Percentiles rank a stretch among this genome's conserved stretches.
Evolutionary conservation across 2,888 invertebrate genomes (phyloP).

Genomic region (Oligia fasciuncula): DNA sequence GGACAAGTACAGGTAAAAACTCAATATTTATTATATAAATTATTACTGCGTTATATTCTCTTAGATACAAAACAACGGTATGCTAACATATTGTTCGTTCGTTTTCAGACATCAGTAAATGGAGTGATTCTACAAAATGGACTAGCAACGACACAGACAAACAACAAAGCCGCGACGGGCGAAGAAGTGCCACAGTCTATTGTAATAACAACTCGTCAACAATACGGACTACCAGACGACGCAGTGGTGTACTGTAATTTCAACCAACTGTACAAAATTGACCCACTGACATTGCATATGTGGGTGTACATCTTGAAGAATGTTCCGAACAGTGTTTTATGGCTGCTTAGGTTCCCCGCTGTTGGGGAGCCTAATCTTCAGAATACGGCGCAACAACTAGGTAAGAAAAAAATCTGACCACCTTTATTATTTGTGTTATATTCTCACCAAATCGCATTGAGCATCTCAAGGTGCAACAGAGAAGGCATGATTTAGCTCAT

Average conservation of each 20-base stretch:
- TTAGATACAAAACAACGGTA: background rate
- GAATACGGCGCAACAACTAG: constrained; percentile 95
- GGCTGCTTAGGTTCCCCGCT: constrained; percentile 98
- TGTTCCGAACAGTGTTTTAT: constrained; percentile 98
- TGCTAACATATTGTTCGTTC: constrained; percentile 1
- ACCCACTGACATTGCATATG: constrained; percentile 98
- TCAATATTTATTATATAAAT: background rate
- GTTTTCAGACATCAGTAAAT: constrained; percentile 95
- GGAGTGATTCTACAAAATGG: constrained; percentile 99
- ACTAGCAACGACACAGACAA: constrained; percentile 98
- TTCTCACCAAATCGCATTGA: background rate
- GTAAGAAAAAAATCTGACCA: constrained; percentile 76
- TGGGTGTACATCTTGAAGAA: constrained; percentile 98
- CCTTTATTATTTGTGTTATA: background rate
- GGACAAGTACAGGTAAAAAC: constrained; percentile 86
- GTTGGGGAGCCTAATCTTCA: constrained; percentile 96
- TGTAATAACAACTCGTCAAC: constrained; percentile 98
- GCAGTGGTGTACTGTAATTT: constrained; percentile 99
- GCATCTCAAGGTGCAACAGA: no score
- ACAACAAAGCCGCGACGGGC: constrained; percentile 99
- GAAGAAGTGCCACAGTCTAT: constrained; percentile 99
- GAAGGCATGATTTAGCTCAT: no score
- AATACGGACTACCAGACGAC: constrained; percentile 98
- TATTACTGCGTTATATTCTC: background rate
- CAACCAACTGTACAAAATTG: constrained; percentile 99